These are phyloP conservation scores for Cephus pygmeus DNA, from an alignment of 2,888 invertebrate genomes.

Conservation along the genomic window DNA sequence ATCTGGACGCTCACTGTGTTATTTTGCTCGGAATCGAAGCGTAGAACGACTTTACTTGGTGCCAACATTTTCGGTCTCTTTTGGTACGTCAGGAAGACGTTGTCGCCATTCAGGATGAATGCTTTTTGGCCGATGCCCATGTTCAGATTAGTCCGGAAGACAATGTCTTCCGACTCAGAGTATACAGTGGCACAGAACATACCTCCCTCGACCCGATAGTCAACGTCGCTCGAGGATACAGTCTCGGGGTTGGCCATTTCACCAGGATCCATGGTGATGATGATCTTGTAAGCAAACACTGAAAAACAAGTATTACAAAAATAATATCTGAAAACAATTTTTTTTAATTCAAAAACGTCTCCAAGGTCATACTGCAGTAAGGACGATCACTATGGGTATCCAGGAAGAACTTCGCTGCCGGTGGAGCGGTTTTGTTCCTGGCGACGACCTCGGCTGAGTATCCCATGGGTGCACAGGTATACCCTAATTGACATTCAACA, in stretches of 20 bases:
- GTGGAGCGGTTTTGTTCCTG: constrained; percentile 23
- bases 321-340: background rate
- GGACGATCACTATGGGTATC: constrained; percentile 54
- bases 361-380: constrained; percentile 52
- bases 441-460: constrained; percentile 42
- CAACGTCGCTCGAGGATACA: background rate
- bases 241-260: background rate
- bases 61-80: constrained; percentile 22
- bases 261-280: constrained; percentile 14
- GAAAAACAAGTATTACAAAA: constrained; percentile 3
- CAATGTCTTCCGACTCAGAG: constrained; percentile 23
- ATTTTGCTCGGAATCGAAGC: constrained; percentile 24
- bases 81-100: constrained; percentile 23
- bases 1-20: constrained; percentile 15
- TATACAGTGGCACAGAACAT: constrained; percentile 24
- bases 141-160: constrained; percentile 24
- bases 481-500: constrained; percentile 32
- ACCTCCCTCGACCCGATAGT: background rate
- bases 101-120: constrained; percentile 21
- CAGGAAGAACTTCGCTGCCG: constrained; percentile 52
- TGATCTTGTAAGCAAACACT: constrained; percentile 28
- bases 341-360: constrained; percentile 1
- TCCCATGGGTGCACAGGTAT: constrained; percentile 55
- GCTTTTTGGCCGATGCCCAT: constrained; percentile 19
- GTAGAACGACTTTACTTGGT: constrained; percentile 23